Base-by-base conservation (phyloP, 2,113 vertebrate genomes). In the Oncorhynchus mykiss region DNA sequence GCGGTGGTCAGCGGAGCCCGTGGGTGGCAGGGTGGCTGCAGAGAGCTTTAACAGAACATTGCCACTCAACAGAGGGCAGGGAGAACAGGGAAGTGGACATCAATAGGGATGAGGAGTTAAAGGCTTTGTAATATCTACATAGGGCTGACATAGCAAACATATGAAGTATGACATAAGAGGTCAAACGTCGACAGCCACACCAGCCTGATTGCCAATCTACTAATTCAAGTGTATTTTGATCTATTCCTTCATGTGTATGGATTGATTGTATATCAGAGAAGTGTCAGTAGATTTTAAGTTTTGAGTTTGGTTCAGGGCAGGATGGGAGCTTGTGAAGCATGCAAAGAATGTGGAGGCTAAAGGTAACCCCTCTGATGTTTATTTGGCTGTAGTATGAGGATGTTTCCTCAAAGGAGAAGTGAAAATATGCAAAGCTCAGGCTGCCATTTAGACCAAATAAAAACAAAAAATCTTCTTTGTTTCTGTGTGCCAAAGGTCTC, bases 371-470 rank as follows among this genome's bases (percentile, higher is more conserved):
- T 78, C 78, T 82, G 75, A 77, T 93, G 88, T 92, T 92, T 91
- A 88, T 90, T 90, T 91, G 86, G 85, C 82, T 83, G 81, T 65
- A 72, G 81, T 80, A 83, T 73, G 83, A 6, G 85, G 80, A 90
- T 79, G 84, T 90, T 92, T 89, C 87, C 86, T 92, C 81, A 90
- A 91, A 88, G 90, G 90, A 92, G 92, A 93, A 94, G 92, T 93
- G 92, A 92, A 90, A 94, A 93, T 91, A 93, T 92, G 88, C 84
- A 92, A 92, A 92, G 72, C 67, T 77, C 80, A 84, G 82, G 88
- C 88, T 89, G 91, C 86, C 77, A 79, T 83, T 87, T 91, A 14
- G 75, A 80, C 77, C 77, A 84, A 84, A 77, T 70, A 70, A 76
- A 71, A 80, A 69, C 34, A 80, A 86, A 86, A 81, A 80, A 76